phyloP scores from a whole-genome alignment of 1,140 invertebrate species.

The Bombus fervidus region DNA sequence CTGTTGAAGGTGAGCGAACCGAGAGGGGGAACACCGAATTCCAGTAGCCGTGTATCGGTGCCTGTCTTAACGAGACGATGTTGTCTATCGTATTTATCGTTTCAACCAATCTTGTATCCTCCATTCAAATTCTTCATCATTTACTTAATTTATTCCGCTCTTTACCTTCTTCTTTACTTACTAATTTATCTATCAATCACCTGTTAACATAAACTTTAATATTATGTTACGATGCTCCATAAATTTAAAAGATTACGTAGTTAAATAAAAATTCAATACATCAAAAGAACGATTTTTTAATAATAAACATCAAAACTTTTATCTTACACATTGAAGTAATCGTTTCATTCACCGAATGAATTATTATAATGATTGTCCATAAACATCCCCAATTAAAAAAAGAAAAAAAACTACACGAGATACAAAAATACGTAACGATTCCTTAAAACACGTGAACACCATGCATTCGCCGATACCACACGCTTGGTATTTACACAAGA shows the following conservation, averaged over 20 bases:
- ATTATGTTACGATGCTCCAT: too few relatives aligned
- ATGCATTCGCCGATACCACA: neutral
- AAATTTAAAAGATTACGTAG: neutral
- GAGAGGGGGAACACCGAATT: neutral
- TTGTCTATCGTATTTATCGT: neutral
- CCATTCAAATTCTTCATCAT: too few relatives aligned
- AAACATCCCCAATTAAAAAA: too few relatives aligned
- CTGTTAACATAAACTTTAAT: too few relatives aligned
- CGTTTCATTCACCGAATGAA: too few relatives aligned
- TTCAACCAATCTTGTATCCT: neutral
- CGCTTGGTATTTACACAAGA: conserved; percentile 3
- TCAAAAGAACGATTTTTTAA: neutral
- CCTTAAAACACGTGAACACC: neutral
- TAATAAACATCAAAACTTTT: neutral
- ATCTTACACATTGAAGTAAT: neutral
- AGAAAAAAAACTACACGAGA: neutral
- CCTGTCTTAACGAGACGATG: neutral
- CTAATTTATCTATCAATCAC: too few relatives aligned
- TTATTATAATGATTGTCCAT: neutral
- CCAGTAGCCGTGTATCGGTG: neutral
- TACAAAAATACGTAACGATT: neutral
- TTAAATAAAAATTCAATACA: neutral
- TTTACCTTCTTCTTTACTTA: neutral
- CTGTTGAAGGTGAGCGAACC: neutral
- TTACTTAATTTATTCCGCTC: neutral